These are phyloP conservation scores for Tinamus guttatus DNA, from an alignment of 2,113 vertebrate species.

Conservation along the genomic window DNA sequence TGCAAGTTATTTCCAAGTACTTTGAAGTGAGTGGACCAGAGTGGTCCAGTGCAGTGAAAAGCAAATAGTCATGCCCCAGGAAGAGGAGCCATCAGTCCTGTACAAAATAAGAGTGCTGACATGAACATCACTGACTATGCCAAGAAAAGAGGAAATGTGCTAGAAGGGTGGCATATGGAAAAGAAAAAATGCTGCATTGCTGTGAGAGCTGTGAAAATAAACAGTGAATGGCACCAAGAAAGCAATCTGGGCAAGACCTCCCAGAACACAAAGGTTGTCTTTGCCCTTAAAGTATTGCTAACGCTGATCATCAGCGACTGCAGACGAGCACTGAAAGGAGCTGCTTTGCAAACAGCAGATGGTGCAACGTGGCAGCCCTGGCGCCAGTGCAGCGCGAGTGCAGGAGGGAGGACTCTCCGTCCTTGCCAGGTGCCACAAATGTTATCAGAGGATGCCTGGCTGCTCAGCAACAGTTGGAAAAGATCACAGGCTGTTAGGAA, in stretches of 20 bases:
- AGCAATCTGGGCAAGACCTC: not conserved
- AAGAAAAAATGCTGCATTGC: not conserved
- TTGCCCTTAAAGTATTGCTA: not conserved
- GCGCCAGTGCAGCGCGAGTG: not conserved
- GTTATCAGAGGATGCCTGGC: not conserved
- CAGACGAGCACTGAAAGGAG: not conserved
- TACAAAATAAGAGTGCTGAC: not conserved
- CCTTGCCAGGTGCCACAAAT: not conserved
- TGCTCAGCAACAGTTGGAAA: not conserved
- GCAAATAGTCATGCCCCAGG: not conserved
- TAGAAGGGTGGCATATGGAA: not conserved
- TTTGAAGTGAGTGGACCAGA: not conserved
- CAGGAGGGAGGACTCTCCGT: not conserved
- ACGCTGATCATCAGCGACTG: not conserved
- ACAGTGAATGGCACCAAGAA: not conserved
- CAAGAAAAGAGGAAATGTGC: not conserved
- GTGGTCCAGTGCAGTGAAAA: not conserved
- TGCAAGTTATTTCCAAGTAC: not conserved
- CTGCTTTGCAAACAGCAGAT: not conserved
- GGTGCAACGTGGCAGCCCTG: not conserved
- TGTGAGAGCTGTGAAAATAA: not conserved
- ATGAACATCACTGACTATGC: not conserved
- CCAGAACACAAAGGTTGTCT: rapidly evolving
- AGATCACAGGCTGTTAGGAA: not conserved
- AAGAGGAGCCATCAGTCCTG: not conserved